These are phyloP conservation scores for Xylocampa areola DNA, from an alignment of 2,888 invertebrate species.

Conservation along the genomic window DNA sequence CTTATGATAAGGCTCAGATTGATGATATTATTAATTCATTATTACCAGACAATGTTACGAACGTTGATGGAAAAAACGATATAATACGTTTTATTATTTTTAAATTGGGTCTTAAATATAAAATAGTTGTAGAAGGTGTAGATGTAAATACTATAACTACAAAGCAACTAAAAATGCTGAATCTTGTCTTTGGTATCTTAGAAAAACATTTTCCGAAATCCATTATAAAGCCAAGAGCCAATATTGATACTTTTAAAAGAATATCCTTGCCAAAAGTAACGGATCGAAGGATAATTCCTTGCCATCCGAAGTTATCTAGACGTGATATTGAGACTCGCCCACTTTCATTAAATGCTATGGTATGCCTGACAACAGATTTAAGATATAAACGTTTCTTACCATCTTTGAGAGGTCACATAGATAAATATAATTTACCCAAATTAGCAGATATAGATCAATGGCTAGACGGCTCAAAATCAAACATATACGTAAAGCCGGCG, in stretches of 20 bases:
- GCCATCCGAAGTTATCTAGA: too few relatives aligned
- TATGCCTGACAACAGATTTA: conserved; percentile 19
- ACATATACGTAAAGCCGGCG: too few relatives aligned
- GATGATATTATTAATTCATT: background rate
- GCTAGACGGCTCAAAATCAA: too few relatives aligned
- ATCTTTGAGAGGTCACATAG: conserved; percentile 17
- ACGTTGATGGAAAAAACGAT: background rate
- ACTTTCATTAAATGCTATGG: conserved; percentile 19
- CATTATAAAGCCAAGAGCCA: background rate
- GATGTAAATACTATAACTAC: conserved; percentile 6
- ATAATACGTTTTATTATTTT: conserved; percentile 13
- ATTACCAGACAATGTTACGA: background rate
- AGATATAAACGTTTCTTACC: conserved; percentile 29
- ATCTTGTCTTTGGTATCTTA: conserved; percentile 21
- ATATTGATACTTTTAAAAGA: too few relatives aligned
- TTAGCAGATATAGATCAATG: too few relatives aligned
- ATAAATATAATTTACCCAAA: background rate
- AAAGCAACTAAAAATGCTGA: conserved; percentile 22
- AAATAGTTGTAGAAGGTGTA: conserved; percentile 18
- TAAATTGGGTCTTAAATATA: background rate
- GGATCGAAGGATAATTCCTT: too few relatives aligned
- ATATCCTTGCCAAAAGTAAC: too few relatives aligned
- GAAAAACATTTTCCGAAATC: background rate
- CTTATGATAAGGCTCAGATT: too few relatives aligned
- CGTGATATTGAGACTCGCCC: too few relatives aligned